Percentiles rank a stretch among this genome's conserved stretches.
These are phyloP conservation scores for Ormyrus nitidulus DNA, from an alignment of 2,888 invertebrate genomes.

Conservation along the genomic window DNA sequence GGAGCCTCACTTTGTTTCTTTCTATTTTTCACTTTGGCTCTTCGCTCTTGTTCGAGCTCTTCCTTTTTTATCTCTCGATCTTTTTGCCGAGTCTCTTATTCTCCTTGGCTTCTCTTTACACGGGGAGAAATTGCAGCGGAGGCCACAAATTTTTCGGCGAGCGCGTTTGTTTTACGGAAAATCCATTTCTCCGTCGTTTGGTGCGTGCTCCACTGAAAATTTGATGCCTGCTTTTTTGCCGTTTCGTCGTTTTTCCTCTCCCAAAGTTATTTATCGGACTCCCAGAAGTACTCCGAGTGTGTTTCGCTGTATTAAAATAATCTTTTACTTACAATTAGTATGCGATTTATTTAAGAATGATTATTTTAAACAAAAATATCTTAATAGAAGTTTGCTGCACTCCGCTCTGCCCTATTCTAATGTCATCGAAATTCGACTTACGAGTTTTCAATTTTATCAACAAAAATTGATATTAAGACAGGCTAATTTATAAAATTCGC, in stretches of 20 bases:
- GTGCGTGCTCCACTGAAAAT: conserved; percentile 35
- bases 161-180: conserved; percentile 47
- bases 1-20: conserved; percentile 23
- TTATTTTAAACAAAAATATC: too few relatives aligned
- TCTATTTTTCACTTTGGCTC: conserved; percentile 49
- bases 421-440: too few relatives aligned
- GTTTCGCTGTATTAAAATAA: too few relatives aligned
- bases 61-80: conserved; percentile 30
- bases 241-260: background rate
- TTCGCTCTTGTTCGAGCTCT: conserved; percentile 45
- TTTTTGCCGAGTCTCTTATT: conserved; percentile 46
- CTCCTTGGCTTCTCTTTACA: conserved; percentile 43
- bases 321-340: too few relatives aligned
- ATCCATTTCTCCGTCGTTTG: conserved; percentile 42
- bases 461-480: too few relatives aligned
- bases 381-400: too few relatives aligned
- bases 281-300: too few relatives aligned
- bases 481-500: too few relatives aligned
- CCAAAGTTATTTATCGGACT: too few relatives aligned
- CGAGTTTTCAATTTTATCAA: too few relatives aligned
- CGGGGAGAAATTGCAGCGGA: conserved; percentile 43
- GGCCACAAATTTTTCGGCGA: conserved; percentile 52
- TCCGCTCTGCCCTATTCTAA: too few relatives aligned
- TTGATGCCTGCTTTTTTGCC: conserved; percentile 18
- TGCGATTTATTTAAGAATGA: too few relatives aligned